Base-by-base conservation (phyloP, 2,888 invertebrate genomes). In the Apodemia hepburni region DNA sequence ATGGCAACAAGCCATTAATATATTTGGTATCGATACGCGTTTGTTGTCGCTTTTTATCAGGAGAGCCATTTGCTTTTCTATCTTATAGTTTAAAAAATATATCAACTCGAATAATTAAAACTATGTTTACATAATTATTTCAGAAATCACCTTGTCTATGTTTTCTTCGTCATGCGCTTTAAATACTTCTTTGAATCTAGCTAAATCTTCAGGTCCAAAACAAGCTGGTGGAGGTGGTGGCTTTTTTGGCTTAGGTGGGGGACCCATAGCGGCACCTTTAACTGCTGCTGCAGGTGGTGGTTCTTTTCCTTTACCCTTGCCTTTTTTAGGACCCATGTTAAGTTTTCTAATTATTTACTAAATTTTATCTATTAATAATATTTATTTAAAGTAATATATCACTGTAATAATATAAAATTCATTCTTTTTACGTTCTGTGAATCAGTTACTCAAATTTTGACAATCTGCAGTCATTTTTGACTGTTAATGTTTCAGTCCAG, bases 141-240 rank as follows among this genome's bases (percentile, higher is more conserved):
- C 22, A 27, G 33, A 59, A 57, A 42, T 47, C 70, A 86, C 90
- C 82, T 81, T 87, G 9, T 88, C 90, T 62, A 84, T 84, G 58
- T 81, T 80, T 0, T 86, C 86, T 66, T 85, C 85, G 65, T 90
- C 91, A 59, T 79, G 76, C 0, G 73, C 71, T 62, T 83, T 88
- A 66, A 75, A 91, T 38, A 88, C 64, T 67, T 85, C 85, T 61
- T 85, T 90, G 64, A 83, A 89, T 66, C 66, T 79, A 0, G 69
- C 70, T 8, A 90, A 59, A 33, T 91, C 90, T 5, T 87, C 89
- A 2, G 69, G 68, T 3, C 72, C 73, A 64, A 91, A 91, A 70
- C 82, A 81, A 1, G 85, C 82, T 0, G 91, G 91, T 6, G 91
- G 91, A 1, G 85, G 87, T 0, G 91, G 91, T 1, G 75, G 75